These are phyloP conservation scores for Luperina testacea DNA, from an alignment of 2,888 invertebrate genomes.

Conservation along the genomic window DNA sequence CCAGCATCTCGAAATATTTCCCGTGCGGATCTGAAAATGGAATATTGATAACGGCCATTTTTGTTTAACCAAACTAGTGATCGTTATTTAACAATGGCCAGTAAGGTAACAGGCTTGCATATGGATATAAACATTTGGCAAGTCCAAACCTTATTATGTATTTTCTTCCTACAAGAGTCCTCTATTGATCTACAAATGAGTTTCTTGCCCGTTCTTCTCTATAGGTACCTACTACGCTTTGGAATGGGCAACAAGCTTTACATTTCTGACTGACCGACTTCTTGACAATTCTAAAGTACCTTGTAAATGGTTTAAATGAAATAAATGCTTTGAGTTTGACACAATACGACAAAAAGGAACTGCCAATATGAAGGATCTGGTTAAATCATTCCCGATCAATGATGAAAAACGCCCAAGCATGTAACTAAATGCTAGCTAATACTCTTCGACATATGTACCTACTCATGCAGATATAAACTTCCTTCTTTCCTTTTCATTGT, in stretches of 20 bases:
- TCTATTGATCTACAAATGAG: background rate
- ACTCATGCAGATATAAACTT: background rate
- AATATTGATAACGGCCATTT: slow-evolving; percentile 29
- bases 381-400: background rate
- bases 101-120: background rate
- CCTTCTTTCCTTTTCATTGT: background rate
- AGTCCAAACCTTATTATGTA: background rate
- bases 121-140: background rate
- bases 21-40: slow-evolving; percentile 31
- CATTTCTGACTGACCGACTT: no score
- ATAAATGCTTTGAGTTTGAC: no score
- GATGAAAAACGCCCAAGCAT: background rate
- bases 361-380: background rate
- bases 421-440: background rate
- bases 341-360: no score
- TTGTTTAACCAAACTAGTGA: background rate
- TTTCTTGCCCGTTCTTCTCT: no score
- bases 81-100: background rate
- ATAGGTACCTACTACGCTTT: no score
- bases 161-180: no score
- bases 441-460: background rate
- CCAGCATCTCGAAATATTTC: slow-evolving; percentile 24
- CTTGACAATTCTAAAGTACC: no score
- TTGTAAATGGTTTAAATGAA: no score
- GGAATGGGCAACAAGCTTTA: no score